Percentiles rank a stretch among this genome's conserved stretches.
phyloP scores from a whole-genome alignment of 2,888 invertebrate genomes.

The Heliconius hortense region DNA sequence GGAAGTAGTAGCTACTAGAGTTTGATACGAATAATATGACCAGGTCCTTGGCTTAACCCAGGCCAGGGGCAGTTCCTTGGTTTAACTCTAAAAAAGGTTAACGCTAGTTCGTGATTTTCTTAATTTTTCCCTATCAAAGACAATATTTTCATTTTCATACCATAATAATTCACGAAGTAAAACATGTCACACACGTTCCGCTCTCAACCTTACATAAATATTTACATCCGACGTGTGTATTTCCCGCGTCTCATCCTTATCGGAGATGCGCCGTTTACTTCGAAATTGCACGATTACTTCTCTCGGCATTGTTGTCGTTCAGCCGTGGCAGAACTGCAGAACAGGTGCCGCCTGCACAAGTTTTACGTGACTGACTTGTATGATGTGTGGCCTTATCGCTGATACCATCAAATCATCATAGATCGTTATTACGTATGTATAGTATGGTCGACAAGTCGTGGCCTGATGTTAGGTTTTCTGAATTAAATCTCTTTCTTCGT shows the following conservation, averaged over 20 bases:
- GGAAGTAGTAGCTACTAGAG: not conserved
- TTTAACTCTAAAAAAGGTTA: constrained; percentile 16
- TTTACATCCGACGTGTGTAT: constrained; percentile 50
- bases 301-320: constrained; percentile 71
- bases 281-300: constrained; percentile 70
- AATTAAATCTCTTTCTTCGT: too few species aligned
- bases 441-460: too few species aligned
- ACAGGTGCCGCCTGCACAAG: constrained; percentile 66
- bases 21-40: constrained; percentile 26
- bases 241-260: constrained; percentile 70
- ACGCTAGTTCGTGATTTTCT: constrained; percentile 20
- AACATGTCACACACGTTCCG: constrained; percentile 26
- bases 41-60: constrained; percentile 33
- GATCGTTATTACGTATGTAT: constrained; percentile 43
- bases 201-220: constrained; percentile 41
- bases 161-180: not conserved
- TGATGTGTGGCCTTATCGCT: constrained; percentile 47
- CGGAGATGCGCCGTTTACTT: constrained; percentile 67
- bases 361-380: constrained; percentile 65
- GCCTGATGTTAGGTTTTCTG: too few species aligned
- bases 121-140: constrained; percentile 14
- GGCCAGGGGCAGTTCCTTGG: not conserved
- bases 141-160: not conserved
- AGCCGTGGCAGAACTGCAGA: constrained; percentile 64
- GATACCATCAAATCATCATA: constrained; percentile 36